Percentiles rank a stretch among this genome's conserved stretches.
Evolutionary conservation across 2,113 vertebrate genomes (phyloP).

Genomic region (Rhizomys pruinosus): DNA sequence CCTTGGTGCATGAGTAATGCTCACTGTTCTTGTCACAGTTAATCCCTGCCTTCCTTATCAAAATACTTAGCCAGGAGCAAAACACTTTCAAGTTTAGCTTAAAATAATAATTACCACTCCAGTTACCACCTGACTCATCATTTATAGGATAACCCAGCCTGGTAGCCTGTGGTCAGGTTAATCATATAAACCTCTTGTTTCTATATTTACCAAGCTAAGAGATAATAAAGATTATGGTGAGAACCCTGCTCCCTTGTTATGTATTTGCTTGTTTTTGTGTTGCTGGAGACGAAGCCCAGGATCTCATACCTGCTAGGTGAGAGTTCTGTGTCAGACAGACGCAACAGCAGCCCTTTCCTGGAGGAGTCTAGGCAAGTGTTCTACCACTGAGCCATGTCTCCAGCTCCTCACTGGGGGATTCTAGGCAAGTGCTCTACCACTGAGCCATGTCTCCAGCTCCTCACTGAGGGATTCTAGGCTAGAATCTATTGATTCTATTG

Average conservation of each 20-base stretch:
- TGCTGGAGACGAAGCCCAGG: not conserved
- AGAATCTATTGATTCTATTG: too few relatives aligned
- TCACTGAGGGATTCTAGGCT: too few relatives aligned
- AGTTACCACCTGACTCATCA: not conserved
- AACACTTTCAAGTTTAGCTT: not conserved
- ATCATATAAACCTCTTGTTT: not conserved
- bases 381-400: too few relatives aligned
- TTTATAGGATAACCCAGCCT: not conserved
- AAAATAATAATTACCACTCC: not conserved
- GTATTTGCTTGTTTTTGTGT: not conserved
- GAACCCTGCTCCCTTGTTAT: not conserved
- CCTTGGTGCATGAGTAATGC: not conserved
- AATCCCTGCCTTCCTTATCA: not conserved
- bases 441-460: too few relatives aligned
- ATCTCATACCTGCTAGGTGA: not conserved
- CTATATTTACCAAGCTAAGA: not conserved
- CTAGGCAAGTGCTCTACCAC: too few relatives aligned
- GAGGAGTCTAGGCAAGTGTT: too few relatives aligned
- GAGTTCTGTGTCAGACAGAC: not conserved
- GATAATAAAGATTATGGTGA: not conserved
- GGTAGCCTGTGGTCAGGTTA: not conserved
- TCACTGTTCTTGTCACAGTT: not conserved
- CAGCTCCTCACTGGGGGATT: too few relatives aligned
- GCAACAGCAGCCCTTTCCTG: too few relatives aligned
- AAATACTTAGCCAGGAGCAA: not conserved